Conservation (phyloP, 2,797 vertebrate species). For the Eremophila alpestris region DNA sequence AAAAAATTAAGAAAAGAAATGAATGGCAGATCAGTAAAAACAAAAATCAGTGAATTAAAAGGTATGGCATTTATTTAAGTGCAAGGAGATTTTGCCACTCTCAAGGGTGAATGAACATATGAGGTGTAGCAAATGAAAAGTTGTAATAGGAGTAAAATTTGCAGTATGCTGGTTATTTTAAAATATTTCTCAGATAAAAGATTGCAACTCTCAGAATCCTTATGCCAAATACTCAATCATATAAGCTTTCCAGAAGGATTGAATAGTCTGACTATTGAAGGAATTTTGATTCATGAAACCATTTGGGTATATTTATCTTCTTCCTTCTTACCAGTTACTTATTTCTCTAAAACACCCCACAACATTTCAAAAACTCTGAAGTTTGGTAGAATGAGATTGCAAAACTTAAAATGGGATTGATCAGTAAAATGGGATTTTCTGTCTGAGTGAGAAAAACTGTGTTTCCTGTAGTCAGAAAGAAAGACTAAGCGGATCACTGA, state of each 20-base stretch:
- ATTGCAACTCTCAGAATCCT: background rate
- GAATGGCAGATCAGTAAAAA: background rate
- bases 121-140: background rate
- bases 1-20: background rate
- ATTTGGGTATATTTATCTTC: background rate
- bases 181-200: background rate
- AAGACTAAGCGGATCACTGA: background rate
- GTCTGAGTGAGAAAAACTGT: background rate
- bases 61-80: background rate
- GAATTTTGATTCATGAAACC: background rate
- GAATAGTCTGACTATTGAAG: background rate
- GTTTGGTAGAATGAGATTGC: background rate
- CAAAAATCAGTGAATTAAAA: background rate
- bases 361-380: background rate
- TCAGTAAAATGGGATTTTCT: background rate
- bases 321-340: background rate
- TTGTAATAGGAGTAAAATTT: background rate
- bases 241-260: background rate
- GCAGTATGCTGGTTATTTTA: background rate
- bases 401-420: background rate
- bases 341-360: background rate
- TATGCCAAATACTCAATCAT: background rate
- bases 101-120: background rate
- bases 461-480: background rate
- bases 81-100: background rate